A percentile compares a stretch with the other conserved stretches of the same genome.
Evolutionary conservation across 2,797 vertebrate species (phyloP).

Genomic region (Pyrocephalus nanus): DNA sequence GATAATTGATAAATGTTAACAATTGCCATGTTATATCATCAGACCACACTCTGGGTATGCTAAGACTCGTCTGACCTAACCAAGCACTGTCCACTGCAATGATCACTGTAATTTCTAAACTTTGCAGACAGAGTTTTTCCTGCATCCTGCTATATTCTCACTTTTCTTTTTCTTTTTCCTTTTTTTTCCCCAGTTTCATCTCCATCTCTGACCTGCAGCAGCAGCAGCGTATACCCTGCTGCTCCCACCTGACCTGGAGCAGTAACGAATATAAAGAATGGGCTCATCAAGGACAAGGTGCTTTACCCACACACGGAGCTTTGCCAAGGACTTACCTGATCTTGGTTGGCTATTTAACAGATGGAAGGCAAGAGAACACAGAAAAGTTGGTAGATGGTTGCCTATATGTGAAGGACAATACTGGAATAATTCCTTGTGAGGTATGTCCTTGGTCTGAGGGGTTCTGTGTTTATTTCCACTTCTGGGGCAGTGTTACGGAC

Average conservation of each 20-base stretch:
- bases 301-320: constrained; percentile 20
- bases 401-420: constrained; percentile 81
- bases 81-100: neutral
- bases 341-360: constrained; percentile 84
- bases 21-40: neutral
- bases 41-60: neutral
- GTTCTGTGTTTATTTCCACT: neutral
- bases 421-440: constrained; percentile 83
- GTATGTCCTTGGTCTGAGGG: constrained; percentile 63
- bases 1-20: neutral
- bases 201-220: constrained; percentile 81
- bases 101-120: neutral
- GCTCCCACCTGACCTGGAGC: constrained; percentile 86
- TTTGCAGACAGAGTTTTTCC: neutral
- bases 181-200: constrained; percentile 73
- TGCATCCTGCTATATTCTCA: neutral
- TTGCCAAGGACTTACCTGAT: constrained; percentile 83
- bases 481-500: neutral
- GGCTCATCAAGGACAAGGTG: constrained; percentile 71
- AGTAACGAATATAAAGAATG: constrained; percentile 81
- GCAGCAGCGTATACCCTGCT: constrained; percentile 81
- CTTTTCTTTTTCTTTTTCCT: neutral
- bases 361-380: constrained; percentile 45
- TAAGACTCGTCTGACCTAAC: neutral
- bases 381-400: constrained; percentile 66